phyloP scores from a whole-genome alignment of 2,113 vertebrate genomes.

The Phyllostomus discolor region DNA sequence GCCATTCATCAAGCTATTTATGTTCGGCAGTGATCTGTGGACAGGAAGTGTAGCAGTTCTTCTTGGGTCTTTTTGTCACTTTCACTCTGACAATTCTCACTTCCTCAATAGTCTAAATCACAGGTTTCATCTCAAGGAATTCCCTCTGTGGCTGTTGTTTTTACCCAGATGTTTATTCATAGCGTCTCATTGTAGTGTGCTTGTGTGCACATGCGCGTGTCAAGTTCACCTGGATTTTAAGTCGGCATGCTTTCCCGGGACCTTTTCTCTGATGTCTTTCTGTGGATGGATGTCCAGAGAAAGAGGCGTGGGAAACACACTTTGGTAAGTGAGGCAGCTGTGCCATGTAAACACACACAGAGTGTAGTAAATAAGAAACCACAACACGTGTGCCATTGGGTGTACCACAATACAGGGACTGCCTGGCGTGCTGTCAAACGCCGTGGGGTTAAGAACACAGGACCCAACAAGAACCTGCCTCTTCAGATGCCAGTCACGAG shows the following conservation, averaged over 20 bases:
- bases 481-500: neutral
- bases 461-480: neutral
- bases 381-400: neutral
- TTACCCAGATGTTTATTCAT: neutral
- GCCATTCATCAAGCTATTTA: neutral
- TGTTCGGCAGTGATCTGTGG: neutral
- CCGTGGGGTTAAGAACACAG: neutral
- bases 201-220: neutral
- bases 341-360: neutral
- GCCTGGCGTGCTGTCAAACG: neutral
- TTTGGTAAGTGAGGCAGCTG: neutral
- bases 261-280: neutral
- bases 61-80: constrained; percentile 1
- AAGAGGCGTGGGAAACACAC: neutral
- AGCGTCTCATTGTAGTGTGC: neutral
- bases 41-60: neutral
- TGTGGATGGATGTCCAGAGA: neutral
- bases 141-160: neutral
- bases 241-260: neutral
- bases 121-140: neutral
- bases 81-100: neutral
- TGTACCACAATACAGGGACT: neutral
- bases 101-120: neutral
- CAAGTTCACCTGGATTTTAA: constrained; percentile 8
- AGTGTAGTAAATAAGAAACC: neutral